Conservation (phyloP, 2,797 vertebrate species). For the Setipinna tenuifilis region DNA sequence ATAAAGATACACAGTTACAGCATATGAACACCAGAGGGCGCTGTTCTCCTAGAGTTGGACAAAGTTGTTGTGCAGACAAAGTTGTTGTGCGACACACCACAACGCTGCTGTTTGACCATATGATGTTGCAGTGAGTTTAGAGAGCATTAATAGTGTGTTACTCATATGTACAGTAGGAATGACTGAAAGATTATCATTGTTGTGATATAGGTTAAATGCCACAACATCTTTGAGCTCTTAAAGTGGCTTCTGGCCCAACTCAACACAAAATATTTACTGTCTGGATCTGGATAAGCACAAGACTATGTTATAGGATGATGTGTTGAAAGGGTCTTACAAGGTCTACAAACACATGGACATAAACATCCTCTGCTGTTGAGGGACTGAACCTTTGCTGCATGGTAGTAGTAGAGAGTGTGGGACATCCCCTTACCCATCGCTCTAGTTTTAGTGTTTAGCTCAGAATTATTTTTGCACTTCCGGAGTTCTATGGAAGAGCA, state of each 20-base stretch:
- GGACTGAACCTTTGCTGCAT: not conserved
- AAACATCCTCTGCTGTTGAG: not conserved
- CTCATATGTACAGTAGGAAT: not conserved
- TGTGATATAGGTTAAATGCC: not conserved
- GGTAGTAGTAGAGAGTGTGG: not conserved
- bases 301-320: not conserved
- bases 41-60: not conserved
- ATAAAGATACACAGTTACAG: not conserved
- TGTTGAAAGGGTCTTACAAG: not conserved
- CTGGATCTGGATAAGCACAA: not conserved
- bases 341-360: not conserved
- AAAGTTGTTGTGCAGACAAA: not conserved
- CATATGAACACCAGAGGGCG: slow-evolving; percentile 38
- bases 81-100: not conserved
- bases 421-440: not conserved
- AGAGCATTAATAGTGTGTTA: not conserved
- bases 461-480: not conserved
- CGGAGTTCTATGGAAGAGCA: not conserved
- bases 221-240: not conserved
- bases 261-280: not conserved
- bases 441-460: not conserved
- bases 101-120: not conserved
- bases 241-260: not conserved
- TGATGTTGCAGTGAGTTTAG: not conserved
- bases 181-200: not conserved